These are phyloP conservation scores for Heliconius nattereri DNA, from an alignment of 1,140 invertebrate species.

Conservation along the genomic window DNA sequence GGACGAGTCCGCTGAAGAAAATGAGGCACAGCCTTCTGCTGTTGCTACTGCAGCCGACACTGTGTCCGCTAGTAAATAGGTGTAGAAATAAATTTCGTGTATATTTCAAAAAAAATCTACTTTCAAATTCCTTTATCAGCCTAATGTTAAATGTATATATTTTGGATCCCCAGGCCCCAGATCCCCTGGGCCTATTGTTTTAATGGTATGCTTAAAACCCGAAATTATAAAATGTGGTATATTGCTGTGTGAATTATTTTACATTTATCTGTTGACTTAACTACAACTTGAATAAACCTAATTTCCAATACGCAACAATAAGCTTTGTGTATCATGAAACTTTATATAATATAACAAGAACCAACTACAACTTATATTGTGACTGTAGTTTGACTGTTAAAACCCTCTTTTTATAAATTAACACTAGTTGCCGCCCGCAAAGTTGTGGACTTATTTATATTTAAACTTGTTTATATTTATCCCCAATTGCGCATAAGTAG, in stretches of 20 bases:
- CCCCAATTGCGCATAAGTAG: too few species aligned
- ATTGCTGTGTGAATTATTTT: not conserved
- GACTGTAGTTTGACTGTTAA: not conserved
- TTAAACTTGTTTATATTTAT: too few species aligned
- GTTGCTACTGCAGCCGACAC: not conserved
- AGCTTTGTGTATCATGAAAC: too few species aligned
- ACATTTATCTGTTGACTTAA: not conserved
- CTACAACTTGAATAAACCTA: not conserved
- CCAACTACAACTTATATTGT: not conserved
- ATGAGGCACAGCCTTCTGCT: conserved; percentile 15
- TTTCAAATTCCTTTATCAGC: not conserved
- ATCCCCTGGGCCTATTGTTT: too few species aligned
- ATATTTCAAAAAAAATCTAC: not conserved
- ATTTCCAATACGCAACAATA: too few species aligned
- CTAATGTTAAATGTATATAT: not conserved
- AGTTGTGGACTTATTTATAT: too few species aligned
- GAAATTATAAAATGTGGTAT: too few species aligned
- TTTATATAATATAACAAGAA: too few species aligned
- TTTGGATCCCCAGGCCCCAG: too few species aligned
- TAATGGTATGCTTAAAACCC: too few species aligned
- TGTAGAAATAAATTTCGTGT: not conserved
- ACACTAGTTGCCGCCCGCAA: too few species aligned
- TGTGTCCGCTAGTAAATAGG: conserved; percentile 13
- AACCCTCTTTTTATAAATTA: too few species aligned
- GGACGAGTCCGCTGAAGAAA: conserved; percentile 75